phyloP scores from a whole-genome alignment of 2,113 vertebrate genomes.

The Chrysochloris asiatica region DNA sequence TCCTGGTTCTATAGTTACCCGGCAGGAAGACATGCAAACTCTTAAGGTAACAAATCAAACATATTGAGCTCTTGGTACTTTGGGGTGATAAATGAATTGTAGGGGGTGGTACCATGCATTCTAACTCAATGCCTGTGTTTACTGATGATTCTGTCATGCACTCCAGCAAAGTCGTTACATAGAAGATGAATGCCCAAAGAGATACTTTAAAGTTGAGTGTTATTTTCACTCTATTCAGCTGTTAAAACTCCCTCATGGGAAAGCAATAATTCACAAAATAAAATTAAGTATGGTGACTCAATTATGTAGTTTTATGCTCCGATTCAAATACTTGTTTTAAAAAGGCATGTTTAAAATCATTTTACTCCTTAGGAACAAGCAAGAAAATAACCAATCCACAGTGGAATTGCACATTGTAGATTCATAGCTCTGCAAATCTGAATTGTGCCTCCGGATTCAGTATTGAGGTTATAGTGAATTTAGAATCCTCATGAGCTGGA shows the following conservation, averaged over 20 bases:
- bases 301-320: constrained; percentile 54
- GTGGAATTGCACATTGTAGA: not conserved
- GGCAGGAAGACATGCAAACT: not conserved
- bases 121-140: not conserved
- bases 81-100: not conserved
- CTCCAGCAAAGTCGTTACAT: not conserved
- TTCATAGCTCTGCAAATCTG: not conserved
- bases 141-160: not conserved
- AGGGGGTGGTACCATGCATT: not conserved
- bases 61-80: not conserved
- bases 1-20: not conserved
- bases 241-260: constrained; percentile 45
- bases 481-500: not conserved
- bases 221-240: constrained; percentile 40
- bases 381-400: constrained; percentile 28
- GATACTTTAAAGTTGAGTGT: constrained; percentile 9
- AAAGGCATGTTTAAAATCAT: constrained; percentile 20
- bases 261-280: constrained; percentile 57
- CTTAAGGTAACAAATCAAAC: constrained; percentile 33
- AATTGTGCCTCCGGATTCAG: not conserved
- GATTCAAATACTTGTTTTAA: constrained; percentile 30
- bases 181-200: not conserved
- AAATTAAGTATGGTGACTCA: constrained; percentile 67
- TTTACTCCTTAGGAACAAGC: not conserved
- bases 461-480: not conserved